Conservation (phyloP, 1,140 invertebrate species). For the Myzus persicae region DNA sequence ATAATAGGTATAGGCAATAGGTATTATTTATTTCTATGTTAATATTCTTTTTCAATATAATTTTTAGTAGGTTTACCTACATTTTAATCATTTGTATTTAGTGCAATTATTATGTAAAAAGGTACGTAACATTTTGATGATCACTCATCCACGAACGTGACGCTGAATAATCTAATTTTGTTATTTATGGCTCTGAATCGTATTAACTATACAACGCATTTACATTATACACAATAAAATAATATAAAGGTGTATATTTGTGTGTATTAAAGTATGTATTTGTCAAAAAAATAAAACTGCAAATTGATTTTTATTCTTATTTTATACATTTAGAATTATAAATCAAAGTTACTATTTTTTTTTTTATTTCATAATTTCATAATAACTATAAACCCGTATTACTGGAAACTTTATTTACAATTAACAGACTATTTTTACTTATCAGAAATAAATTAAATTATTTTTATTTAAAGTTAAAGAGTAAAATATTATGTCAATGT, state of each 20-base stretch:
- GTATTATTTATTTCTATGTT: background rate
- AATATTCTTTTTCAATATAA: background rate
- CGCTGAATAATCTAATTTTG: background rate
- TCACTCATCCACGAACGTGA: background rate
- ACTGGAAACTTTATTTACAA: background rate
- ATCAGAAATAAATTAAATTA: no score
- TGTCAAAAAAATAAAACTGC: no score
- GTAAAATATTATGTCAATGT: no score
- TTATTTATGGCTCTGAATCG: background rate
- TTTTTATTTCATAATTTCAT: no score
- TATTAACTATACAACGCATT: background rate
- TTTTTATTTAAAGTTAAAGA: background rate
- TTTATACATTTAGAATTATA: background rate
- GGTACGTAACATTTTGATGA: background rate
- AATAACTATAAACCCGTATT: background rate
- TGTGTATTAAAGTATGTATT: background rate
- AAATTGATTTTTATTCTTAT: no score
- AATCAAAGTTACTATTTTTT: background rate
- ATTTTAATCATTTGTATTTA: background rate
- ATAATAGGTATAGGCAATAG: background rate
- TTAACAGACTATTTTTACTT: background rate
- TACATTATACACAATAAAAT: background rate
- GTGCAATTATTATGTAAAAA: conserved; percentile 1
- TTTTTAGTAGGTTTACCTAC: background rate
- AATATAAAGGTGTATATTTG: background rate